A percentile compares a stretch with the other conserved stretches of the same genome.
Conservation (phyloP, 2,113 vertebrate species). For the Mola mola region DNA sequence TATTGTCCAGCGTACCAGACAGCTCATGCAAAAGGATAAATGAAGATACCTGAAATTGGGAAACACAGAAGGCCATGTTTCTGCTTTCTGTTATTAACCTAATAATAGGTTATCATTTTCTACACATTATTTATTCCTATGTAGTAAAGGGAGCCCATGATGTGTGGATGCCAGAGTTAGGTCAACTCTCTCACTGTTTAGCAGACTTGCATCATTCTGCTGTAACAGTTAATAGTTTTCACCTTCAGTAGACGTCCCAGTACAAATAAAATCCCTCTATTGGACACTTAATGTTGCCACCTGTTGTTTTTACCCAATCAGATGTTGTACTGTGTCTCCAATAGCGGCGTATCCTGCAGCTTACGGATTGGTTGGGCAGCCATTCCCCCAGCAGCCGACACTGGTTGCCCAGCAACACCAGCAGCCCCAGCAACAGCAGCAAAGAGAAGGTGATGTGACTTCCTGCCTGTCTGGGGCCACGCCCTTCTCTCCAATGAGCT, state of each 20-base stretch:
- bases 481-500: constrained; percentile 42
- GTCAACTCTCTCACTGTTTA: constrained; percentile 58
- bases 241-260: constrained; percentile 70
- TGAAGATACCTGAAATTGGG: constrained; percentile 19
- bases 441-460: constrained; percentile 86
- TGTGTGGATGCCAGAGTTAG: constrained; percentile 31
- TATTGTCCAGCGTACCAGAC: background rate
- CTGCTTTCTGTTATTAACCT: constrained; percentile 15
- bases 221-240: constrained; percentile 74
- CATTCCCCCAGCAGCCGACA: constrained; percentile 88
- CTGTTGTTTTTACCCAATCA: constrained; percentile 71
- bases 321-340: constrained; percentile 55
- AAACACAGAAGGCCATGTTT: constrained; percentile 1
- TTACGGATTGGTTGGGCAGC: constrained; percentile 90
- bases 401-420: constrained; percentile 89
- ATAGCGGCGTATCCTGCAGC: constrained; percentile 91
- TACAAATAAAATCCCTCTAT: constrained; percentile 38
- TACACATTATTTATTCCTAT: constrained; percentile 21
- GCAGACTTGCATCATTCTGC: constrained; percentile 42
- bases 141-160: constrained; percentile 4
- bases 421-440: constrained; percentile 87
- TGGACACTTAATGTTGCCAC: constrained; percentile 71
- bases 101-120: constrained; percentile 2
- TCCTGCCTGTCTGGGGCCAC: constrained; percentile 61
- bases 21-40: constrained; percentile 24